Conservation (phyloP, 2,797 vertebrate species). For the Ceryle rudis region DNA sequence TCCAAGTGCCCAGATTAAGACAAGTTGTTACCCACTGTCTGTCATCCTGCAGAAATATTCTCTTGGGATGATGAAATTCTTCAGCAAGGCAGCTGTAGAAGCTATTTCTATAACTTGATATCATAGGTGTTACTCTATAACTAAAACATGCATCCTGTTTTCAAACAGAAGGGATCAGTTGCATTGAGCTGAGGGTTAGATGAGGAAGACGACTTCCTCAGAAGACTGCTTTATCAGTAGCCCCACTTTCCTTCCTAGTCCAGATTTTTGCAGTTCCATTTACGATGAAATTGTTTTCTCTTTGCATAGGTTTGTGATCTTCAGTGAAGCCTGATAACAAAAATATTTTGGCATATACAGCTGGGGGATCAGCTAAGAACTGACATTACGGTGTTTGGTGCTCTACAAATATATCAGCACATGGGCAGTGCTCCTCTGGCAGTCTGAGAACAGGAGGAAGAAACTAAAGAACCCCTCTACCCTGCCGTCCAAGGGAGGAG, state of each 20-base stretch:
- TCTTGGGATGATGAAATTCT: background rate
- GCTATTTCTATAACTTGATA: background rate
- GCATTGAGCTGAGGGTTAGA: background rate
- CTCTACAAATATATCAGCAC: background rate
- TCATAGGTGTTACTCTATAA: background rate
- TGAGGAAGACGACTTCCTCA: background rate
- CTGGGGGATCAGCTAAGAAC: background rate
- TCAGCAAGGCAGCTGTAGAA: background rate
- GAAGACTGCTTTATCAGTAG: background rate
- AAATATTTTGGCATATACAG: background rate
- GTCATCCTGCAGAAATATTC: background rate
- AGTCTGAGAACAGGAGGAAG: background rate
- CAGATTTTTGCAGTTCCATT: background rate
- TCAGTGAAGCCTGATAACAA: background rate
- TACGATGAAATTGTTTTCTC: background rate
- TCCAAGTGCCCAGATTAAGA: background rate
- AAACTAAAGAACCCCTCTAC: background rate
- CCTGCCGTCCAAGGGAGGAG: fast-evolving
- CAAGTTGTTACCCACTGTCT: background rate
- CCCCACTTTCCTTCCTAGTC: background rate
- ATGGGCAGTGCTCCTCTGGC: background rate
- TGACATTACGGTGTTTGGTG: background rate
- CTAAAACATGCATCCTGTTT: background rate
- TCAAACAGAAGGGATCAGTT: background rate
- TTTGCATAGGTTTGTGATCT: background rate